phyloP scores from a whole-genome alignment of 1,140 invertebrate genomes.

The Anastrepha obliqua region DNA sequence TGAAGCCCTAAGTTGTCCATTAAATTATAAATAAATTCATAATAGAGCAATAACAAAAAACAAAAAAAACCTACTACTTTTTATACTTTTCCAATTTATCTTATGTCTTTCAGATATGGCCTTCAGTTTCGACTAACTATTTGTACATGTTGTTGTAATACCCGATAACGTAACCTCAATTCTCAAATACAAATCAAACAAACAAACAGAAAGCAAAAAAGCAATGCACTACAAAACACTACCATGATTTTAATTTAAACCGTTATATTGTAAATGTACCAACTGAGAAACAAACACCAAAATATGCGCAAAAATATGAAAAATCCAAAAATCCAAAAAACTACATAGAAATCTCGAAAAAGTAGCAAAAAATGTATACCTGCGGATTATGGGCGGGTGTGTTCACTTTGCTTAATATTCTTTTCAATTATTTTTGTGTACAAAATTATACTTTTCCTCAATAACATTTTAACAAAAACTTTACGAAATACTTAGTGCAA shows the following conservation, averaged over 20 bases:
- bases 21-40: no score
- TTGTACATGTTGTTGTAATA: constrained; percentile 53
- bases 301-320: constrained; percentile 62
- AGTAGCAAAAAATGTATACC: neutral
- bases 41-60: neutral
- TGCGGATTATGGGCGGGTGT: constrained; percentile 65
- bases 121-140: constrained; percentile 73
- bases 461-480: neutral
- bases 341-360: constrained; percentile 1
- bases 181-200: constrained; percentile 53
- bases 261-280: constrained; percentile 50
- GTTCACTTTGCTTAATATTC: constrained; percentile 57
- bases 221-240: constrained; percentile 60
- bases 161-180: constrained; percentile 48
- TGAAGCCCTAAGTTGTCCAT: no score
- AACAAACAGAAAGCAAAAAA: constrained; percentile 58
- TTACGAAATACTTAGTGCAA: neutral
- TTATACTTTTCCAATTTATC: constrained; percentile 56
- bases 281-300: constrained; percentile 60
- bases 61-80: constrained; percentile 33
- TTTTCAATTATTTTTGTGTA: constrained; percentile 1
- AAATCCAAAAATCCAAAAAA: constrained; percentile 57
- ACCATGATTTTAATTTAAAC: constrained; percentile 48
- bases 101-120: constrained; percentile 74
- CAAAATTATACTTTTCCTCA: neutral